phyloP scores from a whole-genome alignment of 2,797 vertebrate species.

The Adrianichthys oophorus region DNA sequence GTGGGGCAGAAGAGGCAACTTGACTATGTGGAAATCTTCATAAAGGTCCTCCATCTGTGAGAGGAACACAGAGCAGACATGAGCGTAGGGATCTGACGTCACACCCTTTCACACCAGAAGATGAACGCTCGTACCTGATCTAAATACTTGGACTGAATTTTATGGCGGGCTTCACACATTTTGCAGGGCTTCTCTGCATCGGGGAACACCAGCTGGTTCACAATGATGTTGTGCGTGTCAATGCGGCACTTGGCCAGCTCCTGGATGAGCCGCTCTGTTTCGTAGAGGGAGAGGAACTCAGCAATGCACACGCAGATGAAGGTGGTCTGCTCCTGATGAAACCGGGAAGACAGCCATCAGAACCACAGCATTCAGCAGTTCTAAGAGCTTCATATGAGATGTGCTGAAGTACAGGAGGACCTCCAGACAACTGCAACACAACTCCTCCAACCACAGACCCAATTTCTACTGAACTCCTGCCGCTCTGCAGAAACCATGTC shows the following conservation, averaged over 20 bases:
- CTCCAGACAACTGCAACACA: no score
- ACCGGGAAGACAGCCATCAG: no score
- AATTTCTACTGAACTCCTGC: no score
- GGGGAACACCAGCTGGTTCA: constrained; percentile 94
- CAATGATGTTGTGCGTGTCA: constrained; percentile 95
- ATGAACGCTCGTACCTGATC: constrained; percentile 83
- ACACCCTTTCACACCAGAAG: no score
- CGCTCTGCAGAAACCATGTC: no score
- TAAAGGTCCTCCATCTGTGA: constrained; percentile 94
- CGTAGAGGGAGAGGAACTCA: constrained; percentile 93
- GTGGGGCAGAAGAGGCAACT: constrained; percentile 91
- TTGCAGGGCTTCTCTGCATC: constrained; percentile 87
- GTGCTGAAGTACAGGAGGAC: no score
- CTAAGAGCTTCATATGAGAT: no score
- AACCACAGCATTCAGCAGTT: no score
- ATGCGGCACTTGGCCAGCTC: constrained; percentile 95
- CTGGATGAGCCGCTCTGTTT: constrained; percentile 94
- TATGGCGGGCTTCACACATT: constrained; percentile 95
- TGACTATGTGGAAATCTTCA: constrained; percentile 96
- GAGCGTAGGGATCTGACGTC: not conserved
- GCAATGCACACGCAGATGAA: constrained; percentile 97
- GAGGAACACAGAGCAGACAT: fast-evolving
- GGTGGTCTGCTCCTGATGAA: constrained; percentile 89
- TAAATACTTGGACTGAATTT: constrained; percentile 96
- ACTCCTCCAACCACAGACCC: no score